phyloP scores from a whole-genome alignment of 2,113 vertebrate genomes.

The Tretioscincus oriximinensis region DNA sequence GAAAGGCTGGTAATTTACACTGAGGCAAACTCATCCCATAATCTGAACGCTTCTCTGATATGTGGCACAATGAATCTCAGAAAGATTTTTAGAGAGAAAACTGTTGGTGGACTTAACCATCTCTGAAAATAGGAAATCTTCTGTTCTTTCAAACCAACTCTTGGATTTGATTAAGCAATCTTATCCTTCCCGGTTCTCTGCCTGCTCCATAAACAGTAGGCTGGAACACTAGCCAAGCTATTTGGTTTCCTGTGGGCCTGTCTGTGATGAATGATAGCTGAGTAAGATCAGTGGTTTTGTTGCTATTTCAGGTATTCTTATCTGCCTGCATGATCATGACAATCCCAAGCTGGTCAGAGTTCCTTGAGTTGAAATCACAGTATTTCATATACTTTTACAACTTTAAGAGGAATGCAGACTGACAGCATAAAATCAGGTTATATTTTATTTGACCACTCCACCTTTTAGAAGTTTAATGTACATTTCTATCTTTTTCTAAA shows the following conservation, averaged over 20 bases:
- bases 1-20: not conserved
- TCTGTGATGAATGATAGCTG: not conserved
- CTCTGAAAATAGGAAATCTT: no score
- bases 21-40: not conserved
- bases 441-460: not conserved
- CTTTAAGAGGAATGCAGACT: not conserved
- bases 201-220: not conserved
- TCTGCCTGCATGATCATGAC: not conserved
- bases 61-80: not conserved
- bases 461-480: no score
- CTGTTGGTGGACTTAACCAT: not conserved
- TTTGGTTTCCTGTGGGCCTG: not conserved
- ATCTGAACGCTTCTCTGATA: not conserved
- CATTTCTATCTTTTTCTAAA: no score
- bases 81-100: not conserved
- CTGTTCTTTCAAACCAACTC: not conserved
- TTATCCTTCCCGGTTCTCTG: slow-evolving; percentile 1
- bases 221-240: not conserved
- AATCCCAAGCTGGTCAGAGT: not conserved
- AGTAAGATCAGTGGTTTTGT: not conserved
- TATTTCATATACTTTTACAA: not conserved
- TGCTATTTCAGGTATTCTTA: not conserved
- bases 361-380: not conserved
- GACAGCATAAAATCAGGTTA: not conserved
- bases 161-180: not conserved